Conservation (phyloP, 2,797 vertebrate genomes). For the Enteromius afrohamiltoni region DNA sequence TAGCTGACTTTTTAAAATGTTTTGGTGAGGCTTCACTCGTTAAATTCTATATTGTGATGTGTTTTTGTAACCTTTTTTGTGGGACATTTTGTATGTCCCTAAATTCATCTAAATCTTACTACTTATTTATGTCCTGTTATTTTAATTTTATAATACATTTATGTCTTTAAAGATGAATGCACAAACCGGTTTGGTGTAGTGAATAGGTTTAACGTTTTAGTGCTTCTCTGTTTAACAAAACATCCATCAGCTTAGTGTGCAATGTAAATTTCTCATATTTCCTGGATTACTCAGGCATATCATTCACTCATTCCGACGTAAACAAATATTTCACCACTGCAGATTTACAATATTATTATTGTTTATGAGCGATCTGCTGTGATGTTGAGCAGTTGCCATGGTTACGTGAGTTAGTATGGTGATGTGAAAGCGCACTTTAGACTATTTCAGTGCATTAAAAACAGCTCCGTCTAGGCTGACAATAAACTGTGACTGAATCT, state of each 20-base stretch:
- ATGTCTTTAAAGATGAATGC: slow-evolving; percentile 3
- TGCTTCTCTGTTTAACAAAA: background rate
- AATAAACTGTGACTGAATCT: slow-evolving; percentile 76
- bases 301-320: slow-evolving; percentile 19
- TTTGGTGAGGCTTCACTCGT: background rate
- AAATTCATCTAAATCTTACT: background rate
- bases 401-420: slow-evolving; percentile 74
- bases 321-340: slow-evolving; percentile 21
- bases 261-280: background rate
- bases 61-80: background rate
- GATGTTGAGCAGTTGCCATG: slow-evolving; percentile 72
- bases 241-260: slow-evolving; percentile 10
- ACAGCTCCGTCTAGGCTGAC: slow-evolving; percentile 66
- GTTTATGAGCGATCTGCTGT: slow-evolving; percentile 41
- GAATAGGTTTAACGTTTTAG: background rate
- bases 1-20: background rate
- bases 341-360: slow-evolving; percentile 30
- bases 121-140: background rate
- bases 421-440: slow-evolving; percentile 62
- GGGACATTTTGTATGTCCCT: too few relatives aligned
- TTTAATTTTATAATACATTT: background rate
- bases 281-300: background rate
- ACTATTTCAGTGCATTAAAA: slow-evolving; percentile 68
- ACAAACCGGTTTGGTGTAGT: background rate
- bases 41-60: background rate